Evolutionary conservation across 2,888 invertebrate genomes (phyloP).

Genomic region (Xanthorhoe spadicearia): DNA sequence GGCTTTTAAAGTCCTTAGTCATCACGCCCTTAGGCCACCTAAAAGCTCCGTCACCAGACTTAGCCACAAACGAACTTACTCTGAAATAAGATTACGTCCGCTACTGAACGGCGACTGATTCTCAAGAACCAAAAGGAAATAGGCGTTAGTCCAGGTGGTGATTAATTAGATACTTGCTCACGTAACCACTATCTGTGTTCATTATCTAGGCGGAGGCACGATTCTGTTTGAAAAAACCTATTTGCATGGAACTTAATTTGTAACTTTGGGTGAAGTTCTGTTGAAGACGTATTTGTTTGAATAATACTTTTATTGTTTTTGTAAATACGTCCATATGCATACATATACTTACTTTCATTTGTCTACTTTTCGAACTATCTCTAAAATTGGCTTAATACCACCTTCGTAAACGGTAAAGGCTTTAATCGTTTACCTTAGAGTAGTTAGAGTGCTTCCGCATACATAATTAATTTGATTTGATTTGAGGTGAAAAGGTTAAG

Average conservation of each 20-base stretch:
- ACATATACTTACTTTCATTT: too few relatives aligned
- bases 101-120: not conserved
- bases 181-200: slow-evolving; percentile 67
- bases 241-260: slow-evolving; percentile 53
- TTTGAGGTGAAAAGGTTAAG: not conserved
- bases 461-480: not conserved
- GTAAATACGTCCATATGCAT: too few relatives aligned
- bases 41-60: too few relatives aligned
- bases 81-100: not conserved
- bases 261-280: slow-evolving; percentile 21
- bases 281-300: not conserved
- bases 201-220: slow-evolving; percentile 76
- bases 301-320: not conserved
- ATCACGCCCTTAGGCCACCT: too few relatives aligned
- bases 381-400: too few relatives aligned
- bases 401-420: too few relatives aligned
- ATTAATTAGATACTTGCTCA: slow-evolving; percentile 72
- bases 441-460: not conserved
- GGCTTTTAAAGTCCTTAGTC: too few relatives aligned
- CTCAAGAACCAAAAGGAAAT: slow-evolving; percentile 49
- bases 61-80: too few relatives aligned
- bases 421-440: not conserved
- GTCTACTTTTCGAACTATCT: too few relatives aligned
- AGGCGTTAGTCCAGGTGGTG: slow-evolving; percentile 56
- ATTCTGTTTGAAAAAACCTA: slow-evolving; percentile 56